Base-by-base conservation (phyloP, 2,888 invertebrate species). In the Scrobipalpa atriplicella region DNA sequence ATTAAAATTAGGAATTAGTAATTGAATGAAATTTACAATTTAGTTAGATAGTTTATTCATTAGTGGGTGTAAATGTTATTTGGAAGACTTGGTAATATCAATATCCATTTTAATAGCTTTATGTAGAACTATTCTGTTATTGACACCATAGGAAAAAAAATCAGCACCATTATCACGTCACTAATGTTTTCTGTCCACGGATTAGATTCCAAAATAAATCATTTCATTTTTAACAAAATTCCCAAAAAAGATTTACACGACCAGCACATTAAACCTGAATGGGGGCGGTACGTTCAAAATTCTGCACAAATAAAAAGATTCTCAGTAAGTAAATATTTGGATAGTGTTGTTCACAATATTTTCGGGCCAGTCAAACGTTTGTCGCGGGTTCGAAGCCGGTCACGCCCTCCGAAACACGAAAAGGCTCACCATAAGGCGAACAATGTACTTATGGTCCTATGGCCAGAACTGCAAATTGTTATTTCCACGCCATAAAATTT, bases 311-410 rank as follows among this genome's bases (percentile, higher is more conserved):
- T 54, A 85, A 83, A 79, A 79, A 81, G 76, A 79, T 82, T 82
- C 80, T 71, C 76, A 74, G 75, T 79, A 87, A 89, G 90, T 92
- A 86, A 92, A 92, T 92, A 92, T 92, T 92, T 90, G 90, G 92
- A 90, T 90, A 79, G 80, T 75, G 78, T 66, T 73, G 71, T 79
- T 87, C 90, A 90, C 79, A 91, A 91, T 82, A 90, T 87, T 85
- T 82, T 82, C 77, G 75, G 78, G 78, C 74, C 69, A 75, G 73
- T 78, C 62, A 70, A 75, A 61, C 43, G 56, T 68, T 70, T 69
- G 69, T 36, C 58, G 36, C 10, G 16, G 58, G 58, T 58, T 58
- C 58, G 58, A n/a, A 19, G 58, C 74, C 80, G 85, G 91, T 92
- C 90, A 92, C 91, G 92, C 92, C 92, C 89, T 90, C 87, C 79